Evolutionary conservation across 2,888 invertebrate genomes (phyloP).

Genomic region (Strigamia maritima): DNA sequence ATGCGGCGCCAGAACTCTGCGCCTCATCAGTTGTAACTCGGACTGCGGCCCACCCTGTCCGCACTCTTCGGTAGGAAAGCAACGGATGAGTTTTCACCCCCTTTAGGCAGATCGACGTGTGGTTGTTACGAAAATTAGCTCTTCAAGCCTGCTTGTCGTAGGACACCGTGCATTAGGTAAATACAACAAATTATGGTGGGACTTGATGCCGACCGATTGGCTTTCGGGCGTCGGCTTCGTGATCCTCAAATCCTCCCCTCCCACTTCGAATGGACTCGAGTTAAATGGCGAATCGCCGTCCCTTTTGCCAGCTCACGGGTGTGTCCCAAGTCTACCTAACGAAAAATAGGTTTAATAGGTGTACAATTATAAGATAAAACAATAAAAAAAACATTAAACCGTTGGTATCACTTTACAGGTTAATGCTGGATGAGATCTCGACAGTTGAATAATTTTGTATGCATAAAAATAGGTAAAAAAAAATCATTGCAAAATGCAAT

Average conservation of each 20-base stretch:
- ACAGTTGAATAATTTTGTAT: not conserved
- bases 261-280: slow-evolving; percentile 28
- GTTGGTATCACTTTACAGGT: not conserved
- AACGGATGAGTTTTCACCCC: slow-evolving; percentile 25
- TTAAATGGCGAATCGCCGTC: slow-evolving; percentile 34
- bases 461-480: not conserved
- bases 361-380: not conserved
- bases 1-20: slow-evolving; percentile 26
- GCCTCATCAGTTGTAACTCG: slow-evolving; percentile 16
- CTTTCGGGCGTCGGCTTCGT: slow-evolving; percentile 13
- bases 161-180: slow-evolving; percentile 30
- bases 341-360: slow-evolving; percentile 6
- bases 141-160: slow-evolving; percentile 17
- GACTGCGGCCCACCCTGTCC: slow-evolving; percentile 32
- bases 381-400: not conserved
- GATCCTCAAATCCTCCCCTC: slow-evolving; percentile 17
- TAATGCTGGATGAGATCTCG: not conserved
- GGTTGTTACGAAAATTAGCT: slow-evolving; percentile 20
- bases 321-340: slow-evolving; percentile 7
- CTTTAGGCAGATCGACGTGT: slow-evolving; percentile 24
- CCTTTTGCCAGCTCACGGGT: slow-evolving; percentile 33
- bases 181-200: not conserved
- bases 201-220: not conserved
- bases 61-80: slow-evolving; percentile 33
- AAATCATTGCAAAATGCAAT: not conserved